Evolutionary conservation across 1,140 invertebrate genomes (phyloP).

Genomic region (Paralvinella palmiformis): DNA sequence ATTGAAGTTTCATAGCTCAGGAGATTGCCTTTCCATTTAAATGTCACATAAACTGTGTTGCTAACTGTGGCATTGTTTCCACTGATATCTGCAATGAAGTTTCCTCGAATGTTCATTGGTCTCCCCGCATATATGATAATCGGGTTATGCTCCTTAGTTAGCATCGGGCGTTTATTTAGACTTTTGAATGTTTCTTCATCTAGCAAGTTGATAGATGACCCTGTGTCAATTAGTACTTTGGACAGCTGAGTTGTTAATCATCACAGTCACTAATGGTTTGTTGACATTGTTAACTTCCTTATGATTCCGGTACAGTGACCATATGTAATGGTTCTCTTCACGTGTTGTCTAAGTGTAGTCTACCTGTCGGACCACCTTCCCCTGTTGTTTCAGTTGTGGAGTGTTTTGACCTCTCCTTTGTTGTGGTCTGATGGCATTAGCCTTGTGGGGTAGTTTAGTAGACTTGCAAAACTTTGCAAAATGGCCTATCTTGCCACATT

Average conservation of each 20-base stretch:
- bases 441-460: neutral
- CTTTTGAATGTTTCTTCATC: neutral
- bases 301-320: neutral
- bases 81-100: neutral
- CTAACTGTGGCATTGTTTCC: neutral
- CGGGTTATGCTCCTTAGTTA: neutral
- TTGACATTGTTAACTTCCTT: constrained; percentile 1
- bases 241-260: neutral
- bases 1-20: neutral
- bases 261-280: constrained; percentile 5
- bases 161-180: neutral
- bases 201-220: neutral
- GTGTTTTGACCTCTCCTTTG: neutral
- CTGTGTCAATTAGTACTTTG: neutral
- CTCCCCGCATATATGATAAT: constrained; percentile 1
- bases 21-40: neutral
- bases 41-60: neutral
- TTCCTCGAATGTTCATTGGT: neutral
- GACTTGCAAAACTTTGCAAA: constrained; percentile 1
- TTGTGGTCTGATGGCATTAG: neutral
- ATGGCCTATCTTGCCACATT: constrained; percentile 3
- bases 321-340: constrained; percentile 3
- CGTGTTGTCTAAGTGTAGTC: neutral
- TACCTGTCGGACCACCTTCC: constrained; percentile 7
- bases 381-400: neutral